These are phyloP conservation scores for Idaea biselata DNA, from an alignment of 2,888 invertebrate species.

Conservation along the genomic window DNA sequence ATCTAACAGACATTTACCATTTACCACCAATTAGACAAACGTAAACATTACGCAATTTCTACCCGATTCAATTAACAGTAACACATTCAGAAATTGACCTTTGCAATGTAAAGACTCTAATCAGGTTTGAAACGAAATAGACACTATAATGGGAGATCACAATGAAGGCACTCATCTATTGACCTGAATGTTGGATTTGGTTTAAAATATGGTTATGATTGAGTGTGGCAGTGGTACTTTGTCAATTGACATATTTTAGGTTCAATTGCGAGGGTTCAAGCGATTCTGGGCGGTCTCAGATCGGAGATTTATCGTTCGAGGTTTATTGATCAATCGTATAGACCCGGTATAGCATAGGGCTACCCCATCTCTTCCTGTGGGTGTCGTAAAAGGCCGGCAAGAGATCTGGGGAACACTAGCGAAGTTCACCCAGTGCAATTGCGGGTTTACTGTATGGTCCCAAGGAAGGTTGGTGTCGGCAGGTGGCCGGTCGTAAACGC, in stretches of 20 bases:
- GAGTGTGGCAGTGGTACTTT: constrained; percentile 6
- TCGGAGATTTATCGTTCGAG: constrained; percentile 15
- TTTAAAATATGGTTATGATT: not conserved
- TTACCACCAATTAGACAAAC: not conserved
- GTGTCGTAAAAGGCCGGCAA: too few relatives aligned
- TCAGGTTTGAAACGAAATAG: constrained; percentile 9
- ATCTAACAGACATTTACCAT: not conserved
- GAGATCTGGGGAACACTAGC: too few relatives aligned
- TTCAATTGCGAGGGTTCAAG: constrained; percentile 4
- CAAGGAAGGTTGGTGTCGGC: too few relatives aligned
- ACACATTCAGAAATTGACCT: constrained; percentile 9
- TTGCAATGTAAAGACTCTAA: constrained; percentile 15
- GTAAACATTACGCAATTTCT: not conserved
- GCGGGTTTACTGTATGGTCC: too few relatives aligned
- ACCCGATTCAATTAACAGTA: not conserved
- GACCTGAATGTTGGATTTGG: not conserved
- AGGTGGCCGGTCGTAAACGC: too few relatives aligned
- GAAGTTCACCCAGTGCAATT: too few relatives aligned
- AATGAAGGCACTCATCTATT: not conserved
- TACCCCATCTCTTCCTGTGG: too few relatives aligned
- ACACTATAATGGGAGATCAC: not conserved
- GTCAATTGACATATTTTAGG: constrained; percentile 12
- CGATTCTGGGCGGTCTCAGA: not conserved
- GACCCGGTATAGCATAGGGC: too few relatives aligned
- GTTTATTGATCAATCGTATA: not conserved